These are phyloP conservation scores for Neodiprion pinetum DNA, from an alignment of 1,140 invertebrate genomes.

Conservation along the genomic window DNA sequence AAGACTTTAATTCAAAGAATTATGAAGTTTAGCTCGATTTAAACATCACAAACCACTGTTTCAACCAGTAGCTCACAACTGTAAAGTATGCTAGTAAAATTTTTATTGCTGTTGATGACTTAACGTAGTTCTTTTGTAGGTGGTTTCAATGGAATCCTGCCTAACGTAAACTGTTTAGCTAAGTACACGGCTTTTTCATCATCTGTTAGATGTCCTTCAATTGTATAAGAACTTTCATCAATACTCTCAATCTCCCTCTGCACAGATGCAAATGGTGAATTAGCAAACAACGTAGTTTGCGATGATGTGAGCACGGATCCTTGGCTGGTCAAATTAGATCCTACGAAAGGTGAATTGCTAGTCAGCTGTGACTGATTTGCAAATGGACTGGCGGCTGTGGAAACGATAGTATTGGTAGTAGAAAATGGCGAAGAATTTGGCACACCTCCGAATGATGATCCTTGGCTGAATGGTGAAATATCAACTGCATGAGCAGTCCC, in stretches of 20 bases:
- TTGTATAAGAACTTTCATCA: slow-evolving; percentile 46
- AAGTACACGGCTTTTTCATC: slow-evolving; percentile 49
- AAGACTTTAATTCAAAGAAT: too few relatives aligned
- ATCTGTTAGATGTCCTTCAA: slow-evolving; percentile 44
- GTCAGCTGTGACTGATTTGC: slow-evolving; percentile 21
- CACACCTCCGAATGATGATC: slow-evolving; percentile 23
- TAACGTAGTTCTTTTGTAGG: slow-evolving; percentile 53
- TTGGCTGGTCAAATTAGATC: slow-evolving; percentile 9
- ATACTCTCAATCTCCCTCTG: slow-evolving; percentile 28
- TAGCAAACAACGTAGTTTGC: slow-evolving; percentile 32
- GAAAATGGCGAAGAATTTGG: slow-evolving; percentile 25
- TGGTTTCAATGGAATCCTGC: slow-evolving; percentile 51
- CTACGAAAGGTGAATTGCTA: slow-evolving; percentile 33
- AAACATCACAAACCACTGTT: too few relatives aligned
- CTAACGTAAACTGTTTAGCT: slow-evolving; percentile 44
- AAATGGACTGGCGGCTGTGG: slow-evolving; percentile 36
- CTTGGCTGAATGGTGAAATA: slow-evolving; percentile 21
- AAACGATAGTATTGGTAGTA: slow-evolving; percentile 12
- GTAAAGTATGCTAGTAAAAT: neutral
- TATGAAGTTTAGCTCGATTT: too few relatives aligned
- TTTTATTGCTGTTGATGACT: slow-evolving; percentile 13
- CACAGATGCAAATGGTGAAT: slow-evolving; percentile 31
- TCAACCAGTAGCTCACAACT: too few relatives aligned
- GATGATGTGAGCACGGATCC: neutral
- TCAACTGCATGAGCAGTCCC: neutral